A percentile compares a stretch with the other conserved stretches of the same genome.
phyloP scores from a whole-genome alignment of 2,113 vertebrate genomes.

The Ia io region DNA sequence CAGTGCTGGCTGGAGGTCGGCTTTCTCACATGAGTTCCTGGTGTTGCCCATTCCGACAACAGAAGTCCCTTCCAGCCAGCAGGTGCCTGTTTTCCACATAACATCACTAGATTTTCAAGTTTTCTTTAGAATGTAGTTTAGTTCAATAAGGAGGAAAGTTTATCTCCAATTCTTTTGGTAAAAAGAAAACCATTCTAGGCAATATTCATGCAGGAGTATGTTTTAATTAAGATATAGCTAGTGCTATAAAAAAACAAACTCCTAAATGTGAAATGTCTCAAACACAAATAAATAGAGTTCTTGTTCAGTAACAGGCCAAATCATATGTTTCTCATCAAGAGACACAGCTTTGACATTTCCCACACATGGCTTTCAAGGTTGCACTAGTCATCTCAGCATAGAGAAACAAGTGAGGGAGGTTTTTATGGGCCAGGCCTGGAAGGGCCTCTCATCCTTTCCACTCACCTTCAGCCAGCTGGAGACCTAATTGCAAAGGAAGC shows the following conservation, averaged over 20 bases:
- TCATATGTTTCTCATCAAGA: constrained; percentile 18
- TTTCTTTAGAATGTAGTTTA: not conserved
- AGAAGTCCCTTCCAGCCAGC: not conserved
- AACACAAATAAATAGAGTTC: constrained; percentile 31
- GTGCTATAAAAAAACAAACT: constrained; percentile 3
- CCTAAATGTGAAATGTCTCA: not conserved
- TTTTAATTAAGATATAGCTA: constrained; percentile 23
- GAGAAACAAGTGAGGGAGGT: not conserved
- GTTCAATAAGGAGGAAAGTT: not conserved
- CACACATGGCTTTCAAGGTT: not conserved
- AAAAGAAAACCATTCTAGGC: constrained; percentile 6
- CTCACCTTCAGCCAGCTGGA: not conserved
- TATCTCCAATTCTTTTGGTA: not conserved
- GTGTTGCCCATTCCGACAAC: not conserved
- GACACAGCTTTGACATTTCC: not conserved
- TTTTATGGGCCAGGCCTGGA: not conserved
- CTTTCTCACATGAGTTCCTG: not conserved
- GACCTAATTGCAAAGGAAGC: not conserved
- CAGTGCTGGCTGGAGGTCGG: not conserved
- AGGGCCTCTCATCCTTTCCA: not conserved
- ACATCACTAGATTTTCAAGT: not conserved
- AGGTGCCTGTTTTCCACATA: not conserved
- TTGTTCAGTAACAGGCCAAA: not conserved
- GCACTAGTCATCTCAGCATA: not conserved
- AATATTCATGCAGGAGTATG: not conserved